Conservation (phyloP, 2,888 invertebrate species). For the Tridacna gigas region DNA sequence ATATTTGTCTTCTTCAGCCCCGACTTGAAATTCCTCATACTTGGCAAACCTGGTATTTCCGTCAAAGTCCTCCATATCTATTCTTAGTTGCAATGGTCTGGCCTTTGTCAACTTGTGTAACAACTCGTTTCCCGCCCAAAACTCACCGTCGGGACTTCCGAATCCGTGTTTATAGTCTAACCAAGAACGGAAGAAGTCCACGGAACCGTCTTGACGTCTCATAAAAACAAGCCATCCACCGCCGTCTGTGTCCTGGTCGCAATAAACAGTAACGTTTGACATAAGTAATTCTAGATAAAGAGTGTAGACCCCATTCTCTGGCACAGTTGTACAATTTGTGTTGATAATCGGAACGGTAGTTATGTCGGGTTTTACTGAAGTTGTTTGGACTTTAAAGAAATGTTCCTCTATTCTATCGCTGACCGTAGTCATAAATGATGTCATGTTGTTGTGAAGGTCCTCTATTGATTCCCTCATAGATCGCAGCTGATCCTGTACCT, state of each 20-base stretch:
- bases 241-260: not conserved
- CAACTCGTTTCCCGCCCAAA: not conserved
- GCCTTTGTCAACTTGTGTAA: not conserved
- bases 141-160: not conserved
- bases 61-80: slow-evolving; percentile 8
- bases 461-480: too few species aligned
- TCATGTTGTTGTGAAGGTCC: too few species aligned
- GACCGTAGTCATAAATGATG: too few species aligned
- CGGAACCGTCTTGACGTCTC: slow-evolving; percentile 7
- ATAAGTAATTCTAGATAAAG: too few species aligned
- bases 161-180: not conserved
- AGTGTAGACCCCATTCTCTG: too few species aligned
- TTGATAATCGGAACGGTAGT: too few species aligned
- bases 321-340: too few species aligned
- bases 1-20: not conserved
- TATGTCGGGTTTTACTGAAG: too few species aligned
- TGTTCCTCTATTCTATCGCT: too few species aligned
- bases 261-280: not conserved
- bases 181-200: not conserved
- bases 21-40: not conserved
- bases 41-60: not conserved
- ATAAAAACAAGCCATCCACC: not conserved
- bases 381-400: too few species aligned
- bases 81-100: not conserved
- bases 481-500: too few species aligned